phyloP scores from a whole-genome alignment of 2,113 vertebrate genomes.

The Osmerus eperlanus region DNA sequence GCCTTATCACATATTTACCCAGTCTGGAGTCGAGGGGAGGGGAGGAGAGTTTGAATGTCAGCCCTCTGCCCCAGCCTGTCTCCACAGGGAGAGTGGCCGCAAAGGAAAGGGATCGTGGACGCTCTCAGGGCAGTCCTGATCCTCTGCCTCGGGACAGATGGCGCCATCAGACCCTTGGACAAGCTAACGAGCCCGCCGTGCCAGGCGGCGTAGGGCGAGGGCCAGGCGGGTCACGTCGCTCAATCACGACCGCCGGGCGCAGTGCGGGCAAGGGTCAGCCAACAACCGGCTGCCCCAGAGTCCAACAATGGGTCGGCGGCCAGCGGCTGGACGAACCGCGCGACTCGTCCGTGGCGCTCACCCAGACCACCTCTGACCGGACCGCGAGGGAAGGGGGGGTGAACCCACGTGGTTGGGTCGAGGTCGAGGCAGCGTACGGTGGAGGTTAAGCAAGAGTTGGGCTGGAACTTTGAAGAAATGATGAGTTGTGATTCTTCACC shows the following conservation, averaged over 20 bases:
- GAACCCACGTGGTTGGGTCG: too few relatives aligned
- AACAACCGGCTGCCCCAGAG: slow-evolving; percentile 26
- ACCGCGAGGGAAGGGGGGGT: too few relatives aligned
- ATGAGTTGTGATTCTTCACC: too few relatives aligned
- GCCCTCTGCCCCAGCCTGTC: slow-evolving; percentile 54
- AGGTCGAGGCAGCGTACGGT: too few relatives aligned
- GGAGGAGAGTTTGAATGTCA: slow-evolving; percentile 59
- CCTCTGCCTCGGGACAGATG: slow-evolving; percentile 64
- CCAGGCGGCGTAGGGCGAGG: slow-evolving; percentile 53
- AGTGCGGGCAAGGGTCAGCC: slow-evolving; percentile 28
- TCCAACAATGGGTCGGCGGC: neutral
- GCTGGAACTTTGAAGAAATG: too few relatives aligned
- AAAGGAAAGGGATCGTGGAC: slow-evolving; percentile 33
- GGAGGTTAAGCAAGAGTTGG: too few relatives aligned
- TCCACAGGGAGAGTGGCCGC: slow-evolving; percentile 25
- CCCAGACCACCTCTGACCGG: too few relatives aligned
- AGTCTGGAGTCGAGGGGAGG: slow-evolving; percentile 23
- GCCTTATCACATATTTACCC: slow-evolving; percentile 35
- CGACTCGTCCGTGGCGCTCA: too few relatives aligned
- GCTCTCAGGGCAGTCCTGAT: slow-evolving; percentile 42
- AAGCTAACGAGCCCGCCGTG: slow-evolving; percentile 59
- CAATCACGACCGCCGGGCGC: slow-evolving; percentile 34
- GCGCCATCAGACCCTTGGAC: slow-evolving; percentile 49
- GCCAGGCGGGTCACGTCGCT: slow-evolving; percentile 48
- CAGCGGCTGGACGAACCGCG: neutral